phyloP scores from a whole-genome alignment of 2,113 vertebrate genomes.

The Leptosomus discolor region DNA sequence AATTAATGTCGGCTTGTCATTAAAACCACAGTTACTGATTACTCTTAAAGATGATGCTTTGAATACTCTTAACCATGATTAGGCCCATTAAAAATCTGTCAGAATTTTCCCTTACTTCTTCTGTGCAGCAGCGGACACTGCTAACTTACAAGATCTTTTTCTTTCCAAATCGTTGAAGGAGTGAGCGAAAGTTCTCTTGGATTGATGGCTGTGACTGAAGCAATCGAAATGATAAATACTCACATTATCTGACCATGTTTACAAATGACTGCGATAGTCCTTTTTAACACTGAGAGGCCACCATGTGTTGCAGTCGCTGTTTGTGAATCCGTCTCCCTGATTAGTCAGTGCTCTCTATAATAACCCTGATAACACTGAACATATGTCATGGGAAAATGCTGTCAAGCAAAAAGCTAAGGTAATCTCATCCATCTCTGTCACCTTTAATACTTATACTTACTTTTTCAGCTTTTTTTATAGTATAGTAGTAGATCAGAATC shows the following conservation, averaged over 20 bases:
- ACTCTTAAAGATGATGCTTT: background rate
- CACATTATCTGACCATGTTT: constrained; percentile 65
- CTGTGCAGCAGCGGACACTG: background rate
- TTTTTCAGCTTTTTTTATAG: constrained; percentile 1
- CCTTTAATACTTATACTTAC: constrained; percentile 46
- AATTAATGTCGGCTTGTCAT: background rate
- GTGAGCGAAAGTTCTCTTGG: background rate
- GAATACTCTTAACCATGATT: background rate
- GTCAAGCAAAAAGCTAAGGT: constrained; percentile 66
- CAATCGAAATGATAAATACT: constrained; percentile 62
- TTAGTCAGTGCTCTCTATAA: constrained; percentile 68
- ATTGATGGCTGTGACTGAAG: constrained; percentile 32
- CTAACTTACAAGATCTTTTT: background rate
- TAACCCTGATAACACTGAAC: constrained; percentile 69
- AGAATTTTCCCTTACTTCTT: background rate
- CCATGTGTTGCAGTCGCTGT: constrained; percentile 59
- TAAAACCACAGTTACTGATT: background rate
- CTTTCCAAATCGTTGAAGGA: background rate
- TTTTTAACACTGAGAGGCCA: constrained; percentile 66
- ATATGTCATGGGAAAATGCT: constrained; percentile 75
- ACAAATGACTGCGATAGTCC: constrained; percentile 56
- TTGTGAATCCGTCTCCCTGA: constrained; percentile 69
- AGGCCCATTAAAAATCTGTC: background rate
- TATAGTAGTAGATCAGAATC: constrained; percentile 17
- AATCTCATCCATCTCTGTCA: constrained; percentile 74